Conservation (phyloP, 53 echinoderm and acorn worm genomes). For the Luidia sarsii region DNA sequence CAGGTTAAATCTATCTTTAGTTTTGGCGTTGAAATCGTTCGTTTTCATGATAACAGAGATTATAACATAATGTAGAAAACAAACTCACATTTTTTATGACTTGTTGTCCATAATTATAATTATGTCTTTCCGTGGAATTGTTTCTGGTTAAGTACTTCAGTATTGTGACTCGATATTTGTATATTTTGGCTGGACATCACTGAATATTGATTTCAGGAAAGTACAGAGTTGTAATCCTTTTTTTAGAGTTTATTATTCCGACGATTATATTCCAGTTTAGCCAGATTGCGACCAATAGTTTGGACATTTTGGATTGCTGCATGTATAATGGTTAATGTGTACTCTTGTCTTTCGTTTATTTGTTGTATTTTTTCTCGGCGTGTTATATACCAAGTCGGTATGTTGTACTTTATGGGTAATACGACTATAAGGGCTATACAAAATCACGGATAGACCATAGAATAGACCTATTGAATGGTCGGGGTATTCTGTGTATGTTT, state of each 20-base stretch:
- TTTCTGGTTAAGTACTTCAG: constrained; percentile 26
- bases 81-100: neutral
- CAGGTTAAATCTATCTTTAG: neutral
- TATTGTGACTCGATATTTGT: constrained; percentile 40
- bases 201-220: constrained; percentile 21
- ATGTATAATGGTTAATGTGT: constrained; percentile 23
- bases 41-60: neutral
- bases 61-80: neutral
- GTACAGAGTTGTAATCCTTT: neutral
- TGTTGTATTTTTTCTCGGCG: neutral
- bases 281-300: neutral
- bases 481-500: no score
- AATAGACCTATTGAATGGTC: no score
- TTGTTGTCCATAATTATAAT: neutral
- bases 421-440: neutral
- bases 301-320: constrained; percentile 10
- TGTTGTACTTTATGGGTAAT: neutral
- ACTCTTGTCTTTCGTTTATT: neutral
- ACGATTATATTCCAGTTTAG: constrained; percentile 1
- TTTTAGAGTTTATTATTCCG: constrained; percentile 1
- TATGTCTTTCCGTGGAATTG: constrained; percentile 14
- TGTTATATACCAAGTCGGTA: neutral
- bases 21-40: neutral
- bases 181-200: constrained; percentile 45
- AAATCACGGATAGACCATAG: neutral